These are phyloP conservation scores for Champsocephalus esox DNA, from an alignment of 2,797 vertebrate species.

Conservation along the genomic window DNA sequence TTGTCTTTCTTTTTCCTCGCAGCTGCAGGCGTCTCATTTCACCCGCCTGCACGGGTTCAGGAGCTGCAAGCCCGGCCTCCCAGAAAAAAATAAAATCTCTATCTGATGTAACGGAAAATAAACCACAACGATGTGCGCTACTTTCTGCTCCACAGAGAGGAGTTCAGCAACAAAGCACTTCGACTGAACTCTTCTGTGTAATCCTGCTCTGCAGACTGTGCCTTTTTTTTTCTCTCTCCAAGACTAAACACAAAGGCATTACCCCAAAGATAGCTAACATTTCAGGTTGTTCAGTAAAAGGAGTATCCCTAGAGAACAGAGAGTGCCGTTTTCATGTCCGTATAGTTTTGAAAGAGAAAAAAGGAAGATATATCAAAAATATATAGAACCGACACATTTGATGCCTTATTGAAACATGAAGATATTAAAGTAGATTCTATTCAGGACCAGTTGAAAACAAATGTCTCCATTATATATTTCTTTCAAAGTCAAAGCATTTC, in stretches of 20 bases:
- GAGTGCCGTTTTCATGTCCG: conserved; percentile 3
- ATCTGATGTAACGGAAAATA: conserved; percentile 76
- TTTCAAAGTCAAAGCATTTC: not conserved
- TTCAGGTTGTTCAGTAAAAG: conserved; percentile 60
- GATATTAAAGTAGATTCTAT: not conserved
- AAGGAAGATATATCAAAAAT: conserved; percentile 14
- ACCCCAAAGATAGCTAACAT: conserved; percentile 68
- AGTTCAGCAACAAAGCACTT: conserved; percentile 72
- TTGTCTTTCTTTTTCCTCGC: conserved; percentile 20
- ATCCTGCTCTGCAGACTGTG: conserved; percentile 68
- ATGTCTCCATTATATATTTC: not conserved
- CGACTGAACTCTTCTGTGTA: conserved; percentile 65
- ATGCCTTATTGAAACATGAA: conserved; percentile 25
- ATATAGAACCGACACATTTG: conserved; percentile 18
- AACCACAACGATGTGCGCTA: conserved; percentile 66
- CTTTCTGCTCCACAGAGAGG: conserved; percentile 63
- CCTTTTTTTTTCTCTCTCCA: conserved; percentile 60
- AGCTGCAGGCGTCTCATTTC: conserved; percentile 49
- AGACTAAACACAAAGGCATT: conserved; percentile 67
- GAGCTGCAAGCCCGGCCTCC: conserved; percentile 50
- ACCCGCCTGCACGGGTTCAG: conserved; percentile 41
- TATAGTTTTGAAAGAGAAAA: conserved; percentile 17
- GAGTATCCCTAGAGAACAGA: conserved; percentile 33
- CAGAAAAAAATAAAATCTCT: conserved; percentile 33
- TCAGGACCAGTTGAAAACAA: not conserved